Base-by-base conservation (phyloP, 2,888 invertebrate species). In the Erebia epiphron region DNA sequence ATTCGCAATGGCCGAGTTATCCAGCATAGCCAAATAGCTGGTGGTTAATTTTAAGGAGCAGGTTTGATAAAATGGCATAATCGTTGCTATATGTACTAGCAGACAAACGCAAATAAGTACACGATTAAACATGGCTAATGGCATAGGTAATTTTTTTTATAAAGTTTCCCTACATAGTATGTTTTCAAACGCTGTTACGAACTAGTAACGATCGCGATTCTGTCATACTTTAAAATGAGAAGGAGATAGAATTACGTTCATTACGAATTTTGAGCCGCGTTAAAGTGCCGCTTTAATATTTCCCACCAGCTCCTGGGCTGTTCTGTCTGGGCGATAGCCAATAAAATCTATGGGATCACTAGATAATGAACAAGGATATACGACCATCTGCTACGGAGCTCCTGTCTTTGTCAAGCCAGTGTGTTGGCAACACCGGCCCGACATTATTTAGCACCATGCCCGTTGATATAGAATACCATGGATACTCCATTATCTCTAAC, bases 391-490 rank as follows among this genome's bases (percentile, higher is more conserved):
- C 76, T 78, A 77, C 77, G 76, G 78, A 76, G 79, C 80, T 76
- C 76, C 76, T 80, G 82, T 81, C 81, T 79, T 80, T 83, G 83
- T 83, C 82, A 76, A 79, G 78, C 74, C 77, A 49, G 67, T 49
- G 77, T 83, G 85, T 86, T 81, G 80, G 79, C 78, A 82, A 84
- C 87, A 85, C 80, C 79, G 81, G 79, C 69, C 74, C 72, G 82
- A 86, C 89, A 90, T 92, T 89, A 93, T 91, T 93, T 90, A 92
- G 88, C 87, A 85, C 87, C 86, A 79, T 75, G 14, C 49, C 21
- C 49, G 62, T 8, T 49, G 62, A 62, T 49, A 21, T 21, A 49
- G 11, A 49, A 62, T 46, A 21, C 46, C 18, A 18, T 26, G 21
- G 62, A 62, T 62, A 60, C n/a, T 16, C 26, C 21, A 14, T 14